Conservation (phyloP, 53 echinoderm and acorn worm species). For the Echinometra lucunter region DNA sequence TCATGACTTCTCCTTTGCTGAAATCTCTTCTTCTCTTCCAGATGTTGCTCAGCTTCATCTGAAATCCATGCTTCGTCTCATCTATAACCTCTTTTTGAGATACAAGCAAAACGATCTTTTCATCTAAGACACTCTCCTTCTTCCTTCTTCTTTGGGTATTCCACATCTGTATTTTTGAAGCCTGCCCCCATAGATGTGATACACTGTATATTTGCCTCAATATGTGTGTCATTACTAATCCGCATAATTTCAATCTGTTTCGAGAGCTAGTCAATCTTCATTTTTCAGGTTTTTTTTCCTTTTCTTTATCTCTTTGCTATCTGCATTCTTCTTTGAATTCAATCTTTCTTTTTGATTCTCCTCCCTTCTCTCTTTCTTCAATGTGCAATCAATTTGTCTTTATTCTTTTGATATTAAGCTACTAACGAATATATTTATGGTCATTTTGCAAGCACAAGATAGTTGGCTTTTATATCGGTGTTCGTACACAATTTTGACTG, state of each 20-base stretch:
- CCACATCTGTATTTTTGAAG: not conserved
- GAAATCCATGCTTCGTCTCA: slow-evolving; percentile 93
- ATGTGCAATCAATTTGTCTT: not conserved
- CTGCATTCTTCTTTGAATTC: not conserved
- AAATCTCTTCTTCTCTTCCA: slow-evolving; percentile 67
- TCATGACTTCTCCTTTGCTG: not conserved
- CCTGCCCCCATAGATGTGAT: slow-evolving; percentile 28
- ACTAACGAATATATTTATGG: too few relatives aligned
- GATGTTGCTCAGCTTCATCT: slow-evolving; percentile 97
- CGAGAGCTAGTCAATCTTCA: not conserved
- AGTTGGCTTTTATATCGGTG: too few relatives aligned
- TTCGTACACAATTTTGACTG: too few relatives aligned
- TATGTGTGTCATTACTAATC: not conserved
- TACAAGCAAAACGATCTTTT: slow-evolving; percentile 91
- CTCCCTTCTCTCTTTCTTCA: not conserved
- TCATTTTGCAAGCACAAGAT: too few relatives aligned
- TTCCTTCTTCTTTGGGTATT: slow-evolving; percentile 33
- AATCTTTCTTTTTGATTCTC: not conserved
- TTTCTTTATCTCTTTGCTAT: not conserved
- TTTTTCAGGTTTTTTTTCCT: not conserved
- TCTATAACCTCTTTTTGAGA: slow-evolving; percentile 98
- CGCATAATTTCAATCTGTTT: not conserved
- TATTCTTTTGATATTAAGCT: not conserved
- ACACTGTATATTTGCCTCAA: slow-evolving; percentile 2
- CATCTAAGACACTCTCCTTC: slow-evolving; percentile 24